Percentiles rank a stretch among this genome's conserved stretches.
Evolutionary conservation across 1,140 invertebrate species (phyloP).

Genomic region (Orchesella cincta): DNA sequence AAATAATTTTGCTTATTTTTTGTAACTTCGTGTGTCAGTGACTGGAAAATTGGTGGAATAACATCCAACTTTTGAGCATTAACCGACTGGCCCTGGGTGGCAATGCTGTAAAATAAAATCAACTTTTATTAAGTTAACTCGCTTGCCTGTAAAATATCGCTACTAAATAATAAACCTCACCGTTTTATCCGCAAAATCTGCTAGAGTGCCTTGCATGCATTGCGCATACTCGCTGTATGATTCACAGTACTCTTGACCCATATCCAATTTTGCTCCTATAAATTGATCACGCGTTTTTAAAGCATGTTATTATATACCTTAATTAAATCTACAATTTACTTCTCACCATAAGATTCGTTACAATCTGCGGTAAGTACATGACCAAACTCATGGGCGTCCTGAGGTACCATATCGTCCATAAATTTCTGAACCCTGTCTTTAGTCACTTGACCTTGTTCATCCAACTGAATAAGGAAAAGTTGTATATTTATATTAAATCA

Average conservation of each 20-base stretch:
- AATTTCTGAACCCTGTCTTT: neutral
- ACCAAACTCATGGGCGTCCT: constrained; percentile 10
- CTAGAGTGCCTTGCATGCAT: constrained; percentile 7
- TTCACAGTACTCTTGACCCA: neutral
- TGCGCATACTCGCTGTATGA: neutral
- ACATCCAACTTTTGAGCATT: neutral
- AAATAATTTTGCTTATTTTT: neutral
- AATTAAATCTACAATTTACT: neutral
- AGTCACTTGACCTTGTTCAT: neutral
- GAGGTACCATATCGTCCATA: constrained; percentile 6
- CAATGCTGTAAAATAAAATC: neutral
- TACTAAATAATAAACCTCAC: neutral
- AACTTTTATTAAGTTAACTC: neutral
- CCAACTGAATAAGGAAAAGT: neutral
- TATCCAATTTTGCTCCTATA: constrained; percentile 1
- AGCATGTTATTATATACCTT: too few species aligned
- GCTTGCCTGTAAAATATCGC: neutral
- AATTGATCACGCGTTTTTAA: neutral
- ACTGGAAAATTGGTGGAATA: neutral
- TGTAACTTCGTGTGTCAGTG: neutral
- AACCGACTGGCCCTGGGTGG: neutral
- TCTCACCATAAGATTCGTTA: neutral
- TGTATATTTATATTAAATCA: neutral
- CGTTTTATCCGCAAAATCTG: constrained; percentile 20
- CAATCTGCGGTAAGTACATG: neutral